Evolutionary conservation across 1,140 invertebrate species (phyloP), one percentile per base, ranked within the genome.

Genomic region (Calephelis virginiensis): DNA sequence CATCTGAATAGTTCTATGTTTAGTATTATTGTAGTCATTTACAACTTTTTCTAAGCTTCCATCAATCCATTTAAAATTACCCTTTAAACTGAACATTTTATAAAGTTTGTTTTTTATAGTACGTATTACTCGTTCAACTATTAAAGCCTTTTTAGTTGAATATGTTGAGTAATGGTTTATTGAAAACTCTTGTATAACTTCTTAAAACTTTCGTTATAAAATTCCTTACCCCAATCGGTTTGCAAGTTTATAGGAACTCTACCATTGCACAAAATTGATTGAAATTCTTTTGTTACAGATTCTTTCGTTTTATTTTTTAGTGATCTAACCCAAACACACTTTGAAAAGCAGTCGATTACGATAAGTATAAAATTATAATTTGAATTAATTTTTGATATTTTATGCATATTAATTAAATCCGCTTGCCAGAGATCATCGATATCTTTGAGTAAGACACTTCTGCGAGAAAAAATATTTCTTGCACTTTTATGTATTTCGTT

Each of bases 321-420:
- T 13, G 60, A 40, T 45, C n/a, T 10, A 45, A 40, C 60, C 60
- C 60, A 61, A 13, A 40, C 60, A 45, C 46, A 61, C 45, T 61
- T 45, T 8, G 60, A 46, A 40, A 61, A 61, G 8, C 37, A 43
- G 45, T 61, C 60, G 10, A 61, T 45, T 43, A 9, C 11, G 11
- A 45, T 45, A 8, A 61, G 13, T 10, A 61, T 61, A n/a, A 43
- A 61, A 43, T 45, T 61, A 17, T 61, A 12, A 45, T 8, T n/a
- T 45, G 11, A n/a, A n/a, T 61, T 61, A 14, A 43, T 40, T 45
- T 45, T 61, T n/a, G 60, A 61, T 43, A n/a, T n/a, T 61, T 43
- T n/a, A n/a, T 61, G 59, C 38, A 61, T n/a, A 38, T 61, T 38
- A 43, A 45, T 61, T n/a, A 61, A 43, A 61, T 61, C 60, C 45